Evolutionary conservation across 1,140 invertebrate species (phyloP), one percentile per base, ranked within the genome.

Genomic region (Conus betulinus): DNA sequence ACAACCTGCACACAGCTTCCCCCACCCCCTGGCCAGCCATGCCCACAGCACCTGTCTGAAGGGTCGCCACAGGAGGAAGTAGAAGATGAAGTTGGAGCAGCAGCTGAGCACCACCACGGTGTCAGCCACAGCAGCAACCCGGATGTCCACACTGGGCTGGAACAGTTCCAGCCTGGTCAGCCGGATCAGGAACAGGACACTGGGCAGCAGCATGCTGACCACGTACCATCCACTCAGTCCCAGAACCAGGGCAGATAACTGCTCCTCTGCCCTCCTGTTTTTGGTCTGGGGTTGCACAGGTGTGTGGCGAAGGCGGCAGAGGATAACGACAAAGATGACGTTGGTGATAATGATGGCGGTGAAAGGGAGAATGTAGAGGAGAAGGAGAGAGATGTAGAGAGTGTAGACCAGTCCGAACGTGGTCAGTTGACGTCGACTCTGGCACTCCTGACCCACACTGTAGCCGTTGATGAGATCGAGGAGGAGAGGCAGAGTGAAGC

Each of bases 61-160:
- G 39, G 85, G 85, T 10, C 85, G 39, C 85, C 85, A 87, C 85
- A 87, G 74, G 71, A 87, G 71, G 85, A 87, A 87, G 85, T 87
- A 87, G 71, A 87, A 87, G 74, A 87, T 5, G n/a, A 76, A 87
- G 85, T 87, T 87, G 71, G 85, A 67, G 52, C 71, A 76, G 67
- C 39, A 39, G 71, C 85, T 25, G 71, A 78, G 51, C 10, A 76
- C 52, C 71, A 87, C 85, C 85, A 87, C 23, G 6, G 85, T 87
- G 74, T 87, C 85, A 8, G 85, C 85, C 39, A 39, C 85, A n/a
- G 85, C 85, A 5, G 85, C 85, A 63, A 87, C 20, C 25, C 85
- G 85, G 52, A 87, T 57, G 71, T 87, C 85, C 71, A 39, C n/a
- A 6, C 7, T 52, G n/a, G 85, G 85, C 52, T 87, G 52, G 85